Base-by-base conservation (phyloP, 35 echinoderm and acorn worm genomes). In the Nesometra sesokonis region DNA sequence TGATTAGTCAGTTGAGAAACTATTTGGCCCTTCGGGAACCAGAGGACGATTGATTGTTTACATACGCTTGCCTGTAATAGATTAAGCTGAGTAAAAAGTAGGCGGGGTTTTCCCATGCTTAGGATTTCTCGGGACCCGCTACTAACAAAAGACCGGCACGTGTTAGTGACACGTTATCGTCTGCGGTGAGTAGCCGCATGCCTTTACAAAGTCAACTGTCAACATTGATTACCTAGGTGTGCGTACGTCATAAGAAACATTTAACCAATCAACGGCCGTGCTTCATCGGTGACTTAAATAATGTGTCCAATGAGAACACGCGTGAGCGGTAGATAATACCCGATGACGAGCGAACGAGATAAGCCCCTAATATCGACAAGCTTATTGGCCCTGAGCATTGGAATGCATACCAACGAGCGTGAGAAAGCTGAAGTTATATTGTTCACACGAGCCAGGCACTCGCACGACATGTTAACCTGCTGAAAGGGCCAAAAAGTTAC, bases 51-150 rank as follows among this genome's bases (percentile, higher is more conserved):
- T 67, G 52, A 67, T 67, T 67, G 52, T 67, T 67, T 67, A 67
- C 52, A 67, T 67, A 67, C 52, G 52, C 7, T 67, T 27, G 52
- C 8, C 52, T 67, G 52, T 67, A 67, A 67, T 67, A 67, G 52
- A 67, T 67, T 67, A 67, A 67, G 52, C 21, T 27, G 8, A 67
- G 9, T 3, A 27, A 67, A 67, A 67, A 19, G 81, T 83, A 35
- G 81, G 81, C 81, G 81, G 81, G 30, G 81, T 83, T 83, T 83
- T 83, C 81, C 81, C 81, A 83, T 38, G 37, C 81, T 37, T 29
- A 35, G 81, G 37, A 83, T 38, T 35, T 38, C 37, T 27, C 9
- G 17, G 34, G 35, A 35, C 34, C 7, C 35, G 11, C 9, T 35
- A 83, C 81, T 37, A 83, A 35, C 34, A 83, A 83, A 35, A 38